Conservation (phyloP, 1,140 invertebrate genomes). For the Euura saliciscinereae region DNA sequence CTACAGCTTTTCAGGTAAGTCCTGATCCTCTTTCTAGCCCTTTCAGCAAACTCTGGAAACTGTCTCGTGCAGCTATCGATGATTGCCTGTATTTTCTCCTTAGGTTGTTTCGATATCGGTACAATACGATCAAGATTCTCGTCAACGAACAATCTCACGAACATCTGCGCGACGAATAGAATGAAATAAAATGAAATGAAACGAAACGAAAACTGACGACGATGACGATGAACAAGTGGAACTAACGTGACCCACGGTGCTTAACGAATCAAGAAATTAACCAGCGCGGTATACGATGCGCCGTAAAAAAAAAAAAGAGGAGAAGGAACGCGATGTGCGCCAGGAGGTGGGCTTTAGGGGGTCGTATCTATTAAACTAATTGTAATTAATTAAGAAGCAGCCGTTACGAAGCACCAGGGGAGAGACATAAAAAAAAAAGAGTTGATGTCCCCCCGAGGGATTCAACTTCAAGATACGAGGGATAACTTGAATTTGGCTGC, state of each 20-base stretch:
- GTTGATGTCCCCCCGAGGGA: too few species aligned
- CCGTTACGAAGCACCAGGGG: constrained; percentile 12
- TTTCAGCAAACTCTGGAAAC: constrained; percentile 95
- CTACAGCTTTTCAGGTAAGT: constrained; percentile 96
- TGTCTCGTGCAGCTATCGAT: constrained; percentile 96
- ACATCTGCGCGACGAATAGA: constrained; percentile 76
- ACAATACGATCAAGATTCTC: constrained; percentile 96
- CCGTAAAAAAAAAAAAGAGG: constrained; percentile 14
- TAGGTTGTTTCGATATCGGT: constrained; percentile 96
- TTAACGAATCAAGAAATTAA: constrained; percentile 51
- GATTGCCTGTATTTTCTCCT: constrained; percentile 97
- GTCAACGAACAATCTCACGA: constrained; percentile 95
- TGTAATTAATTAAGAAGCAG: constrained; percentile 55
- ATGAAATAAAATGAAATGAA: constrained; percentile 1
- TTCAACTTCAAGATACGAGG: too few species aligned
- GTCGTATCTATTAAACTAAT: constrained; percentile 51
- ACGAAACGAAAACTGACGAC: neutral
- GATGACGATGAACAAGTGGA: neutral
- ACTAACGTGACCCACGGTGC: constrained; percentile 17
- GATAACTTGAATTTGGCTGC: too few species aligned
- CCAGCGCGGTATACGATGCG: constrained; percentile 5
- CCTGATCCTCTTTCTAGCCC: constrained; percentile 91
- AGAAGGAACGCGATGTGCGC: neutral
- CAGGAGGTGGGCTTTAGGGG: constrained; percentile 30
- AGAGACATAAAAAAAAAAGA: constrained; percentile 21